Percentiles rank a stretch among this genome's conserved stretches.
Evolutionary conservation across 2,113 vertebrate species (phyloP).

Genomic region (Pseudorasbora parva): DNA sequence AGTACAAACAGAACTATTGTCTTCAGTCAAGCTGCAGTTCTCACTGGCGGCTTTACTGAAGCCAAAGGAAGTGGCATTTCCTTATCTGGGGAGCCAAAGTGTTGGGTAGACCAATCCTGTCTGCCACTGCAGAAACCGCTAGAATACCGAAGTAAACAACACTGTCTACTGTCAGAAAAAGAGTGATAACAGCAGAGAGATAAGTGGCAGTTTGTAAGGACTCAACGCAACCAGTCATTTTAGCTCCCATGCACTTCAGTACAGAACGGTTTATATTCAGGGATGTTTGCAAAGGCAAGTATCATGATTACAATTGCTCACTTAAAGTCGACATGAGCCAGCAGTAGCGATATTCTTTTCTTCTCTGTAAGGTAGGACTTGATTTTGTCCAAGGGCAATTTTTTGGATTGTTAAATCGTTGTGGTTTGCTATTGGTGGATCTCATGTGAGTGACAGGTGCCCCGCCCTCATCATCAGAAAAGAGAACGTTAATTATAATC

Average conservation of each 20-base stretch:
- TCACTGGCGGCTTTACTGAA: slow-evolving; percentile 44
- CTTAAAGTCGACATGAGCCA: too few species aligned
- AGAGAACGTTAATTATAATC: too few species aligned
- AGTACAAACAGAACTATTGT: slow-evolving; percentile 30
- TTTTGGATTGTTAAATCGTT: too few species aligned
- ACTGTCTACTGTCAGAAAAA: background rate
- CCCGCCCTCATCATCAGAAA: too few species aligned
- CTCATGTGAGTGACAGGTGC: too few species aligned
- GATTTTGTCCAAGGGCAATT: too few species aligned
- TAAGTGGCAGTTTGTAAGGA: background rate
- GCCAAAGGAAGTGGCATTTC: slow-evolving; percentile 64
- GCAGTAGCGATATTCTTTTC: too few species aligned
- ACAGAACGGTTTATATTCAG: background rate
- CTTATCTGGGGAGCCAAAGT: slow-evolving; percentile 51
- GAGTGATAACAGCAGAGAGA: background rate
- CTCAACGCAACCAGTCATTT: background rate
- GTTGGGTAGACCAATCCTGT: background rate
- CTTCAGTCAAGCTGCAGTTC: slow-evolving; percentile 46
- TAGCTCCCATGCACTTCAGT: background rate
- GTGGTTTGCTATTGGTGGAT: too few species aligned
- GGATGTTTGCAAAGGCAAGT: background rate
- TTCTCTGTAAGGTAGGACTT: too few species aligned
- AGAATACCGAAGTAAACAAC: slow-evolving; percentile 6
- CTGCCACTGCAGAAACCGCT: background rate
- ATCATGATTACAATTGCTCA: too few species aligned